phyloP scores from a whole-genome alignment of 2,888 invertebrate species.

The Linyphia triangularis region DNA sequence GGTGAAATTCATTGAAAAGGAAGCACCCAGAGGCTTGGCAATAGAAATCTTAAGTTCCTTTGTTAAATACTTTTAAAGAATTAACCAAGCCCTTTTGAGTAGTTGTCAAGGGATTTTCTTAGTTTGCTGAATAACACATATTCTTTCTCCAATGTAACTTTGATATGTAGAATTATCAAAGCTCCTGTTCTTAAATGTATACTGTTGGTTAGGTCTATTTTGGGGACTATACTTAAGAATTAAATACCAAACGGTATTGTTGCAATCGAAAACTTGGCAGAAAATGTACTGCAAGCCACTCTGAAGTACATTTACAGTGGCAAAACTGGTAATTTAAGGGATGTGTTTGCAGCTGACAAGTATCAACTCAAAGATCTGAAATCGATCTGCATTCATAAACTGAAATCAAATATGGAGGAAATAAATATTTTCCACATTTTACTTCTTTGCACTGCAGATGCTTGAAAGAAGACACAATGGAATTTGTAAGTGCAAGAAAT shows the following conservation, averaged over 20 bases:
- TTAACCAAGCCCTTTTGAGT: too few relatives aligned
- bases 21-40: too few relatives aligned
- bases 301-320: background rate
- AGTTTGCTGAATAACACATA: background rate
- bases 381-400: background rate
- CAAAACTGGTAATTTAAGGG: background rate
- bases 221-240: background rate
- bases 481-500: background rate
- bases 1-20: too few relatives aligned
- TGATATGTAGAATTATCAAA: background rate
- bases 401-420: background rate
- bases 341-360: background rate
- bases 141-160: background rate
- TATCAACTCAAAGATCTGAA: background rate
- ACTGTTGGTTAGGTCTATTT: background rate
- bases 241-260: background rate
- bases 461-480: background rate
- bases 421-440: background rate
- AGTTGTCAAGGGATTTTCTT: background rate
- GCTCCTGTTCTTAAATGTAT: background rate
- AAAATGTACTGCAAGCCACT: background rate
- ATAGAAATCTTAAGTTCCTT: too few relatives aligned
- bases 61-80: too few relatives aligned
- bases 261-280: background rate
- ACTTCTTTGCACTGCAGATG: background rate